phyloP scores from a whole-genome alignment of 2,797 vertebrate species.

The Microctenopoma steveboyesi region DNA sequence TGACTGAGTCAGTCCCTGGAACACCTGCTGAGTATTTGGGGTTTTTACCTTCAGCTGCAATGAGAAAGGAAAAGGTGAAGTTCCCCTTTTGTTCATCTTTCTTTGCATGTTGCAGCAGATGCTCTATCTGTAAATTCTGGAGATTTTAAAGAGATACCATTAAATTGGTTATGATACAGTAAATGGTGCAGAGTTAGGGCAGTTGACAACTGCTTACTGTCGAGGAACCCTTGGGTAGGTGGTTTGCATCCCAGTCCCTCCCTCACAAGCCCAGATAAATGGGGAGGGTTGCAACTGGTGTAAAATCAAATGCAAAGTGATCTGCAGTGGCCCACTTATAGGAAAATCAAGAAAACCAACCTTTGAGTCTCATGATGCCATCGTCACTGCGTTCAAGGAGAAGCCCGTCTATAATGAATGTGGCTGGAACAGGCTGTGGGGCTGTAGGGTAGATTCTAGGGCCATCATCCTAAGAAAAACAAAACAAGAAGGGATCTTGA shows the following conservation, averaged over 20 bases:
- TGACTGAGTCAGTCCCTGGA: conserved; percentile 22
- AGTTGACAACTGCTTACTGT: too few relatives aligned
- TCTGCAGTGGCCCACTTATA: too few relatives aligned
- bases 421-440: conserved; percentile 88
- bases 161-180: neutral
- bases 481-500: conserved; percentile 6
- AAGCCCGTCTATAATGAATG: conserved; percentile 86
- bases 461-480: conserved; percentile 87
- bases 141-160: conserved; percentile 4
- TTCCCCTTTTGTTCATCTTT: conserved; percentile 55
- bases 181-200: too few relatives aligned
- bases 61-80: conserved; percentile 15
- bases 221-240: neutral
- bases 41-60: conserved; percentile 52
- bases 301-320: too few relatives aligned
- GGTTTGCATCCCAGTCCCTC: too few relatives aligned
- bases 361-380: conserved; percentile 87
- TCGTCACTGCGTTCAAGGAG: conserved; percentile 89
- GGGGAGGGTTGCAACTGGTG: too few relatives aligned
- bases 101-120: conserved; percentile 12
- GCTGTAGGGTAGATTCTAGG: conserved; percentile 91
- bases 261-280: too few relatives aligned
- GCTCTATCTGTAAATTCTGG: neutral
- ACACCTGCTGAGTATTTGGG: conserved; percentile 29
- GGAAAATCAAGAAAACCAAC: conserved; percentile 67